Conservation (phyloP, 2,797 vertebrate genomes). For the Acanthopagrus latus region DNA sequence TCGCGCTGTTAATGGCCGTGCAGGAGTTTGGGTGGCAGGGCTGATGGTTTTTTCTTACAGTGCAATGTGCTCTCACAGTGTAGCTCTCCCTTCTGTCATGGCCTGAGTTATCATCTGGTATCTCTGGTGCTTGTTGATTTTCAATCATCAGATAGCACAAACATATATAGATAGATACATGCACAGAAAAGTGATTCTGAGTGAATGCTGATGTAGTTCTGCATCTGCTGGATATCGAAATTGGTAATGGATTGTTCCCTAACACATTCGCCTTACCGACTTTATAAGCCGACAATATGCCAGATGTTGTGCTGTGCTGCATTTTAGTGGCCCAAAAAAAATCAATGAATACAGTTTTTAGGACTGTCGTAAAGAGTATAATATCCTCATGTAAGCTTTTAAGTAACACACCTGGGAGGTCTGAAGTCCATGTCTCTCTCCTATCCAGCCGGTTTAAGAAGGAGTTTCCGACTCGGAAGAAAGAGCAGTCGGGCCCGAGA, state of each 20-base stretch:
- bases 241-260: background rate
- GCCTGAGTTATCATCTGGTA: background rate
- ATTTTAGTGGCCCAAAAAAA: background rate
- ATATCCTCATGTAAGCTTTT: background rate
- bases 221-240: background rate
- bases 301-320: background rate
- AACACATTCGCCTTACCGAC: background rate
- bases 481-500: slow-evolving; percentile 88
- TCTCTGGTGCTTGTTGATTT: background rate
- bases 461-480: slow-evolving; percentile 94
- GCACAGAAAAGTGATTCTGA: background rate
- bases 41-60: slow-evolving; percentile 20
- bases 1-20: slow-evolving; percentile 14
- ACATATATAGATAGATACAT: background rate
- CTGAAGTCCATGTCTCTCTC: background rate
- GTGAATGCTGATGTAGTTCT: background rate
- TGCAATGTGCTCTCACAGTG: background rate
- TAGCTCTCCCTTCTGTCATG: background rate
- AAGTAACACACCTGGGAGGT: background rate
- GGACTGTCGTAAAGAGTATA: background rate
- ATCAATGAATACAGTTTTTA: background rate
- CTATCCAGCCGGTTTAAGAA: slow-evolving; percentile 91
- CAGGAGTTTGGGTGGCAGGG: slow-evolving; percentile 27
- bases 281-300: background rate
- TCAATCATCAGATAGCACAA: background rate